Percentiles rank a stretch among this genome's conserved stretches.
Conservation (phyloP, 37 sponge, comb jelly and placozoan species). For the Crambe crambe region DNA sequence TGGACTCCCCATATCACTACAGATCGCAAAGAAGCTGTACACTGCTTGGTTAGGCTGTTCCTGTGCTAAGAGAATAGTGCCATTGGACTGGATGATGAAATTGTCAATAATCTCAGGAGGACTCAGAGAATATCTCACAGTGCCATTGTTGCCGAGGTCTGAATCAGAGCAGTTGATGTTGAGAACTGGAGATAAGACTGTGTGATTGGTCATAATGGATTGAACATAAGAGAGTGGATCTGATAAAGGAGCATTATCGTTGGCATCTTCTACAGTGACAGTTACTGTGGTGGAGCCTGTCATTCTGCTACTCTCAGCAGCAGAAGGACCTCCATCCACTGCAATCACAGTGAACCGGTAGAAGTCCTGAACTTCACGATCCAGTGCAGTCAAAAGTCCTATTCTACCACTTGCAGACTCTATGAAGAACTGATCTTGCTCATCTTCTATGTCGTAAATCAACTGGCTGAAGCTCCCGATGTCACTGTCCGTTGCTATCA, state of each 20-base stretch:
- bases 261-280: conserved; percentile 42
- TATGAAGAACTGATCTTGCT: conserved; percentile 66
- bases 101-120: not conserved
- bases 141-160: conserved; percentile 38
- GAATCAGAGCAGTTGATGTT: conserved; percentile 40
- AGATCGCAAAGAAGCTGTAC: conserved; percentile 47
- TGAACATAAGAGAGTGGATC: conserved; percentile 39
- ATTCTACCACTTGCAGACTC: conserved; percentile 58
- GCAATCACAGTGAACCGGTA: conserved; percentile 65
- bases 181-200: conserved; percentile 27
- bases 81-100: conserved; percentile 44
- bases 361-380: conserved; percentile 39
- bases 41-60: conserved; percentile 52
- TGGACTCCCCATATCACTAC: conserved; percentile 60
- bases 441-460: conserved; percentile 59
- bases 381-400: conserved; percentile 59
- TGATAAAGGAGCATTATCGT: conserved; percentile 51
- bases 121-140: conserved; percentile 20
- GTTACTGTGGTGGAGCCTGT: conserved; percentile 50
- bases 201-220: conserved; percentile 52
- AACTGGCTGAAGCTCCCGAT: conserved; percentile 69
- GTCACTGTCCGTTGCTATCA: conserved; percentile 69
- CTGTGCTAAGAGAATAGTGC: conserved; percentile 33
- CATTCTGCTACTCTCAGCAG: conserved; percentile 6
- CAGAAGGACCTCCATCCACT: conserved; percentile 59